phyloP scores from a whole-genome alignment of 2,888 invertebrate species.

The Cheilosia grossa region DNA sequence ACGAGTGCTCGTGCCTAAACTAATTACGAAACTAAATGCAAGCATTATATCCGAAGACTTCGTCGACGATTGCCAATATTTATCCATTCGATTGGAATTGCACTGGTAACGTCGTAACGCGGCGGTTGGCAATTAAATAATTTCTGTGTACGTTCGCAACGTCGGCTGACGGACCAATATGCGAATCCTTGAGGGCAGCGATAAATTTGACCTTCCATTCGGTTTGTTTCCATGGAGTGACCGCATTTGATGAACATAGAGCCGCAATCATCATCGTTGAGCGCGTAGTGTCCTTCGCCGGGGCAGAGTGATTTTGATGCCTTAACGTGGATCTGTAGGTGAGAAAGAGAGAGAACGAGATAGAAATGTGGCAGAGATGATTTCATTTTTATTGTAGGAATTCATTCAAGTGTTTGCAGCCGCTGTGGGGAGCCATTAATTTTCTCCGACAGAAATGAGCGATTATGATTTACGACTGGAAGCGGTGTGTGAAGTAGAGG shows the following conservation, averaged over 20 bases:
- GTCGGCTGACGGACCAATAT: constrained; percentile 90
- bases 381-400: constrained; percentile 8
- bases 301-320: constrained; percentile 86
- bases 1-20: constrained; percentile 19
- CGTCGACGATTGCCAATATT: constrained; percentile 81
- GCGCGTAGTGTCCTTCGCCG: constrained; percentile 87
- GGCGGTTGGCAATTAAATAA: constrained; percentile 85
- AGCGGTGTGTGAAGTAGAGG: neutral
- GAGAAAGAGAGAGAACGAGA: constrained; percentile 8
- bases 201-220: constrained; percentile 88
- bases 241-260: constrained; percentile 89
- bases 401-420: constrained; percentile 20
- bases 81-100: constrained; percentile 82
- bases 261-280: constrained; percentile 88
- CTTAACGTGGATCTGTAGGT: constrained; percentile 86
- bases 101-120: constrained; percentile 76
- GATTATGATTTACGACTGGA: constrained; percentile 22
- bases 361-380: neutral
- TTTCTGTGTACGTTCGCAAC: constrained; percentile 88
- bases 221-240: constrained; percentile 83
- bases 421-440: constrained; percentile 10
- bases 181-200: constrained; percentile 90
- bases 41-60: constrained; percentile 77
- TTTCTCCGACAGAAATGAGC: constrained; percentile 17
- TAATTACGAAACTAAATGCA: constrained; percentile 41